Conservation (phyloP, 2,113 vertebrate species). For the Pituophis catenifer region DNA sequence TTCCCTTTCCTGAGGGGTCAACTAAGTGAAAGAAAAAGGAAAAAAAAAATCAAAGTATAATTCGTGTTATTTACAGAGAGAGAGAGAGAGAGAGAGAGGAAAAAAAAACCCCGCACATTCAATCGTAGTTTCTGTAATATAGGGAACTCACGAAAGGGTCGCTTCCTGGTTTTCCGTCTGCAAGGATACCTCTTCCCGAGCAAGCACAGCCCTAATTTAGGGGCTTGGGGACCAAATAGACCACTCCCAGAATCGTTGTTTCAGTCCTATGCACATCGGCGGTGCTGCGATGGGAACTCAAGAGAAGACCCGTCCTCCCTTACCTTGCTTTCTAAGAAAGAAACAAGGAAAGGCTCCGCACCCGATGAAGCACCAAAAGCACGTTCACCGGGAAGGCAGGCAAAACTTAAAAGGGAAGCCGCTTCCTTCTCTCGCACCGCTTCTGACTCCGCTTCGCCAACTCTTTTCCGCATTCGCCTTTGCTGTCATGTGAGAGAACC, state of each 20-base stretch:
- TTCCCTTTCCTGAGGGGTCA: no score
- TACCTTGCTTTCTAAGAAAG: neutral
- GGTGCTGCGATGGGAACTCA: neutral
- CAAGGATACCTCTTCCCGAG: neutral
- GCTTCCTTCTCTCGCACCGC: neutral
- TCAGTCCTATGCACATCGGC: neutral
- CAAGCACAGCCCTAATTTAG: neutral
- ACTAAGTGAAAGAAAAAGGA: neutral
- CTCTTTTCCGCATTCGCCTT: neutral
- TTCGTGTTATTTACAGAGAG: neutral
- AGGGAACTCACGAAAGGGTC: neutral
- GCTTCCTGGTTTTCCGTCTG: neutral
- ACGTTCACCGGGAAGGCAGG: neutral
- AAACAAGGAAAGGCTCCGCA: neutral
- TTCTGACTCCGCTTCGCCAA: no score
- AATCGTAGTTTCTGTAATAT: neutral
- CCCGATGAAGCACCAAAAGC: neutral
- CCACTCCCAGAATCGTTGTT: neutral
- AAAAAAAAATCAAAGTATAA: neutral
- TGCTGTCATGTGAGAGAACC: conserved; percentile 39
- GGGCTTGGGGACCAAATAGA: neutral
- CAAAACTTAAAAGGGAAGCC: neutral
- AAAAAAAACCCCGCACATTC: neutral
- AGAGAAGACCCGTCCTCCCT: neutral
- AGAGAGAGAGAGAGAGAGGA: fast-evolving